phyloP scores from a whole-genome alignment of 2,888 invertebrate species.

The Arctia plantaginis region DNA sequence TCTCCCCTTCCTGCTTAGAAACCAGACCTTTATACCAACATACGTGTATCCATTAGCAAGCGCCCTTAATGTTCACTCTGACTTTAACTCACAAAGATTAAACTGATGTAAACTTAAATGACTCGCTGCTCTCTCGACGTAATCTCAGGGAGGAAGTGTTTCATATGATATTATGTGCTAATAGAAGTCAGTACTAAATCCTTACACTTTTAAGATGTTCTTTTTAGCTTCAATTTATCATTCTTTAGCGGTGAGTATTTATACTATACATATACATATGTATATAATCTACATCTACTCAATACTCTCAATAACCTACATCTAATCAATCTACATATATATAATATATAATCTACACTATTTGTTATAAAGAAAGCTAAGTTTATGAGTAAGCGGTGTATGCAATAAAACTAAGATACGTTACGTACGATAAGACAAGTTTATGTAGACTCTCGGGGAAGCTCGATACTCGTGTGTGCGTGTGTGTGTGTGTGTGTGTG shows the following conservation, averaged over 20 bases:
- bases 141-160: conserved; percentile 3
- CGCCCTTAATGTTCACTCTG: conserved; percentile 43
- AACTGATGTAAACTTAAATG: conserved; percentile 46
- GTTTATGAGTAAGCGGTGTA: not conserved
- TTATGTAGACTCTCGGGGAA: too few species aligned
- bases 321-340: too few species aligned
- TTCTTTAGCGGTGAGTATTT: not conserved
- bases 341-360: too few species aligned
- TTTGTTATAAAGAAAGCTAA: too few species aligned
- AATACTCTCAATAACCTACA: too few species aligned
- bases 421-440: too few species aligned
- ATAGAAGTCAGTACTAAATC: not conserved
- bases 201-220: not conserved
- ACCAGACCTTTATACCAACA: conserved; percentile 35
- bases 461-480: too few species aligned
- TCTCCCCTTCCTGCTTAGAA: conserved; percentile 6
- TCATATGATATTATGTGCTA: not conserved
- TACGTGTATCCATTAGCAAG: conserved; percentile 43
- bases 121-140: conserved; percentile 24
- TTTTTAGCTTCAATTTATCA: not conserved
- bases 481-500: too few species aligned
- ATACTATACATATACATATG: too few species aligned
- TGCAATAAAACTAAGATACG: not conserved
- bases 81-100: conserved; percentile 48
- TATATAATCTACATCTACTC: too few species aligned